Evolutionary conservation across 30 jellyfish, hydroid and myxozoan genomes (phyloP).

Genomic region (Chrysaora quinquecirrha): DNA sequence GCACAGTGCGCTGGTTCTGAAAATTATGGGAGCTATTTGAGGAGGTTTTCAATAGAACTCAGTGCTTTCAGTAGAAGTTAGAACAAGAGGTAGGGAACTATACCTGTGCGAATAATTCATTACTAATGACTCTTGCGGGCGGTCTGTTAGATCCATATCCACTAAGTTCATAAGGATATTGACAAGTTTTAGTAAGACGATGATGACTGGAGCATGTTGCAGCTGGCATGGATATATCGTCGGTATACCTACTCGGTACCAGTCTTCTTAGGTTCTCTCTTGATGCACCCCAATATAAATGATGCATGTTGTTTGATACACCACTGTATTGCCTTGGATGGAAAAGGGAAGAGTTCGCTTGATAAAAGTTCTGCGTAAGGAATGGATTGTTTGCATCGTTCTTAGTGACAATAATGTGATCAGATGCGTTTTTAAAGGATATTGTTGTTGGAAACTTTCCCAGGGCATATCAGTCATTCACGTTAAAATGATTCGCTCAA

Average conservation of each 20-base stretch:
- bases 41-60: no score
- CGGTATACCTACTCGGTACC: constrained; percentile 78
- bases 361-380: not conserved
- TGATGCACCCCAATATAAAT: constrained; percentile 88
- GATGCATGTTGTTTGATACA: constrained; percentile 69
- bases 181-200: constrained; percentile 62
- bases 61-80: no score
- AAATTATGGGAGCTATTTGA: no score
- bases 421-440: no score
- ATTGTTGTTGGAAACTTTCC: no score
- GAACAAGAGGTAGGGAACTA: not conserved
- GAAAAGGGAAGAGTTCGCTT: not conserved
- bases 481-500: no score
- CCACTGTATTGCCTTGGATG: constrained; percentile 78
- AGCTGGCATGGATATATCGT: constrained; percentile 91
- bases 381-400: no score
- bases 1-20: no score
- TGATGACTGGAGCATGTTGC: constrained; percentile 77
- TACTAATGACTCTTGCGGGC: constrained; percentile 87
- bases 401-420: no score
- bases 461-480: no score
- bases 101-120: constrained; percentile 90
- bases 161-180: constrained; percentile 80
- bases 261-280: constrained; percentile 65
- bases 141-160: constrained; percentile 97